Evolutionary conservation across 2,797 vertebrate genomes (phyloP), one percentile per base, ranked within the genome.

Genomic region (Champsocephalus esox): DNA sequence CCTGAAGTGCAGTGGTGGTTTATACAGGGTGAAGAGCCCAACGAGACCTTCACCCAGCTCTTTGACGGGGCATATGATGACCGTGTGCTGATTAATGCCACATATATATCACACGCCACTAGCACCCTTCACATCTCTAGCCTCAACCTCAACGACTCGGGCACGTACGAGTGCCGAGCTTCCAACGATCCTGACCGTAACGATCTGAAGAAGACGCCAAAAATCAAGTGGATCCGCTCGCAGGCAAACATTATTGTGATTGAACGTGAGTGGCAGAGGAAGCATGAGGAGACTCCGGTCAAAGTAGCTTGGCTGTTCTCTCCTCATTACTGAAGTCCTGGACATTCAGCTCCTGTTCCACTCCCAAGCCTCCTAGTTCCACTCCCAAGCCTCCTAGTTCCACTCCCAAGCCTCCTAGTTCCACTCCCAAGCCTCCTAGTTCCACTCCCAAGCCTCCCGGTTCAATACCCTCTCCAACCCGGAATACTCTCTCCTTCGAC

Each of bases 1-100:
- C 98, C 98, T 0, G 98, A 99, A 93, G 95, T 99, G 81, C 98
- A 99, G 92, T 99, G 97, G 97, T 99, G 97, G 96, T 97, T 96
- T 86, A 46, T 95, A 69, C 95, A 96, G 84, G 95, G 96, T 0
- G 93, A 95, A 9, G 94, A 95, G 77, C 94, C 95, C 56, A 94
- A 95, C 12, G 95, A 97, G 79, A 95, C 92, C 19, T 86, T 90
- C 82, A 92, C 91, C 14, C 97, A 98, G 92, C 95, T 98, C 45
- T 98, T 96, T 93, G 98, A 97, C 1, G 98, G 97, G 0, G 97
- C 96, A 19, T 91, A 95, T 70, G 91, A 94, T 49, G 95, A 95
- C 80, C 95, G 94, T 2, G 94, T 99, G 77, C 92, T 81, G 81
- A 95, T 99, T 92, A 97, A 98, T 72, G 92, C 97, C 90, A 96